Conservation (phyloP, 2,113 vertebrate genomes). For the Mastomys natalensis region DNA sequence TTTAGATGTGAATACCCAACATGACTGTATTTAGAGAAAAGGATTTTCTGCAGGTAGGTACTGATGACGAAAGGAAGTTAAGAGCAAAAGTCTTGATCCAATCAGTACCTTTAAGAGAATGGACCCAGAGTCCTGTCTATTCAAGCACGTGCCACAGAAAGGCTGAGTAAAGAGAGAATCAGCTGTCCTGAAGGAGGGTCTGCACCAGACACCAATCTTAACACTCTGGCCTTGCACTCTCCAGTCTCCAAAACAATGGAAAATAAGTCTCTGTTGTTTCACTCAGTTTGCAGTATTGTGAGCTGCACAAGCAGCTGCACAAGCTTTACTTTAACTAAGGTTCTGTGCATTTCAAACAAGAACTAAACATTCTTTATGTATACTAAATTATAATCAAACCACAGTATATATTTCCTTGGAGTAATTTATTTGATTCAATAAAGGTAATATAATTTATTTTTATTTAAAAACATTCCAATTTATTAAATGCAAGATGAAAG, state of each 20-base stretch:
- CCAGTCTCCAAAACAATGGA: background rate
- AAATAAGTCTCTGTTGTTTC: background rate
- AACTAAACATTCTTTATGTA: background rate
- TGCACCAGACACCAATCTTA: background rate
- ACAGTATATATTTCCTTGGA: background rate
- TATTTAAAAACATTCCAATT: background rate
- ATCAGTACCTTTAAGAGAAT: background rate
- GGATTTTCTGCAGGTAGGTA: background rate
- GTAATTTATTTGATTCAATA: conserved; percentile 2
- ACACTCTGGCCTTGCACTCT: background rate
- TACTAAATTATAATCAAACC: background rate
- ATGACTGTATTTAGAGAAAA: background rate
- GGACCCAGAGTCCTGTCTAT: background rate
- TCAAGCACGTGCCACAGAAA: background rate
- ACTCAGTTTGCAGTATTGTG: background rate
- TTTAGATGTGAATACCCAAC: background rate
- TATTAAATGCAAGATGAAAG: background rate
- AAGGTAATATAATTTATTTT: background rate
- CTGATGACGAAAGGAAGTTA: background rate
- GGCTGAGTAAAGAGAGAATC: background rate
- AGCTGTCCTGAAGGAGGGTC: background rate
- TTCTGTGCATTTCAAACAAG: background rate
- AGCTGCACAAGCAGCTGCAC: background rate
- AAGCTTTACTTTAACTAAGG: background rate
- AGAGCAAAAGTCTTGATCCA: too few relatives aligned